A percentile compares a stretch with the other conserved stretches of the same genome.
Conservation (phyloP, 2,888 invertebrate species). For the Apotomis turbidana region DNA sequence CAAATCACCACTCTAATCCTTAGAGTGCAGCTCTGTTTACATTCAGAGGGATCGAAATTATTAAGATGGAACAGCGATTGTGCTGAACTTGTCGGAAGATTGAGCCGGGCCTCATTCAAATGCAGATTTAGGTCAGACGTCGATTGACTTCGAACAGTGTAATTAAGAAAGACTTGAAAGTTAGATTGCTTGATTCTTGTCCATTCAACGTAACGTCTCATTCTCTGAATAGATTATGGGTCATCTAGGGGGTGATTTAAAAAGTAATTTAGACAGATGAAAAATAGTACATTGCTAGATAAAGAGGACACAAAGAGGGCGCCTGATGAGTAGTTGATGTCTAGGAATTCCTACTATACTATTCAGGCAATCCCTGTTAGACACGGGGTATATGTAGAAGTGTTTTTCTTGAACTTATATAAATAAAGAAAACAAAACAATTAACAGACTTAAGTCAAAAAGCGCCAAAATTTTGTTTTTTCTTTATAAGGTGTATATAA, state of each 20-base stretch:
- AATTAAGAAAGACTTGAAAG: constrained; percentile 69
- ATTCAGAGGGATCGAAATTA: constrained; percentile 74
- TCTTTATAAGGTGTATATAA: too few relatives aligned
- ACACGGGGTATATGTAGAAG: too few relatives aligned
- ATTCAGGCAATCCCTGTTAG: too few relatives aligned
- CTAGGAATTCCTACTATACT: too few relatives aligned
- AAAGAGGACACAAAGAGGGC: too few relatives aligned
- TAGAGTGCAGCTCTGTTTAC: constrained; percentile 72
- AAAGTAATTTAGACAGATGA: constrained; percentile 15
- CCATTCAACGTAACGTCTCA: constrained; percentile 41
- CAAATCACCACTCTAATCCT: constrained; percentile 71
- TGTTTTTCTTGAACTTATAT: too few relatives aligned
- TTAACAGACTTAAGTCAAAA: too few relatives aligned
- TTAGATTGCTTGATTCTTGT: constrained; percentile 64
- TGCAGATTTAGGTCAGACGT: constrained; percentile 78
- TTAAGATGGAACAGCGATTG: constrained; percentile 77
- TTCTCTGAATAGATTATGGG: constrained; percentile 36
- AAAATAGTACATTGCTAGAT: too few relatives aligned
- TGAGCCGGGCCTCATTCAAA: constrained; percentile 70
- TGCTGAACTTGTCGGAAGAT: constrained; percentile 71
- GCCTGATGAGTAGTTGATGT: too few relatives aligned
- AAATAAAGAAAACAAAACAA: too few relatives aligned
- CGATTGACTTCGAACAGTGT: constrained; percentile 74
- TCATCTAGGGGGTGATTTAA: constrained; percentile 23
- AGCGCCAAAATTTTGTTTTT: too few relatives aligned